A percentile compares a stretch with the other conserved stretches of the same genome.
Conservation (phyloP, 1,140 invertebrate species). For the Meloidogyne floridensis region DNA sequence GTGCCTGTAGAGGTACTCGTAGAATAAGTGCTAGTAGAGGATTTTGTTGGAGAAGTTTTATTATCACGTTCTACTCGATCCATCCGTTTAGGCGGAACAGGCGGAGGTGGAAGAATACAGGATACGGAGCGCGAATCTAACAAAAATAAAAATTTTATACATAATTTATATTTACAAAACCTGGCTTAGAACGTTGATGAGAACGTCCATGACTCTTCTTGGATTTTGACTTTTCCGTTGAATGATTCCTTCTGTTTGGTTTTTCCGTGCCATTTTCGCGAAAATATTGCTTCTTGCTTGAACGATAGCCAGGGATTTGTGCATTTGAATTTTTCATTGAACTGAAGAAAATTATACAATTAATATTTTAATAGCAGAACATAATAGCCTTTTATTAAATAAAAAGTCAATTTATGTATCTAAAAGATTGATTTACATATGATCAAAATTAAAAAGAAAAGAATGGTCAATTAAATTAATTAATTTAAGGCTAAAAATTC, state of each 20-base stretch:
- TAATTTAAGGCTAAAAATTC: too few relatives aligned
- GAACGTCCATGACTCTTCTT: not conserved
- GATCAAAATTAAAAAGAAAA: too few relatives aligned
- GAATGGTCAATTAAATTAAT: too few relatives aligned
- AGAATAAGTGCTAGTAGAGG: slow-evolving; percentile 1
- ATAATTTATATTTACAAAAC: not conserved
- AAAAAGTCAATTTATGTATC: not conserved
- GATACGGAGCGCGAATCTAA: not conserved
- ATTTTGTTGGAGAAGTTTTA: not conserved
- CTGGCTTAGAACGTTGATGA: not conserved
- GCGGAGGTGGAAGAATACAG: slow-evolving; percentile 1
- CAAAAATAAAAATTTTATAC: not conserved
- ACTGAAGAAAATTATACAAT: not conserved
- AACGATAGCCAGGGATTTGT: not conserved
- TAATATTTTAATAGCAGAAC: not conserved
- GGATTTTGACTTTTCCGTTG: not conserved
- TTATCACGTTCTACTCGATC: not conserved
- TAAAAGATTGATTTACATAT: too few relatives aligned
- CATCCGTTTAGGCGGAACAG: not conserved
- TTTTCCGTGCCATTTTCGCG: not conserved
- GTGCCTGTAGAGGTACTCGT: not conserved
- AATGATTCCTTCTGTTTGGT: not conserved
- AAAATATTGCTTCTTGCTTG: not conserved
- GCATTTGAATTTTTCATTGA: not conserved
- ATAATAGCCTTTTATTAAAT: not conserved